Percentiles rank a stretch among this genome's conserved stretches.
phyloP scores from a whole-genome alignment of 2,888 invertebrate species.

The Parnassius orleans region DNA sequence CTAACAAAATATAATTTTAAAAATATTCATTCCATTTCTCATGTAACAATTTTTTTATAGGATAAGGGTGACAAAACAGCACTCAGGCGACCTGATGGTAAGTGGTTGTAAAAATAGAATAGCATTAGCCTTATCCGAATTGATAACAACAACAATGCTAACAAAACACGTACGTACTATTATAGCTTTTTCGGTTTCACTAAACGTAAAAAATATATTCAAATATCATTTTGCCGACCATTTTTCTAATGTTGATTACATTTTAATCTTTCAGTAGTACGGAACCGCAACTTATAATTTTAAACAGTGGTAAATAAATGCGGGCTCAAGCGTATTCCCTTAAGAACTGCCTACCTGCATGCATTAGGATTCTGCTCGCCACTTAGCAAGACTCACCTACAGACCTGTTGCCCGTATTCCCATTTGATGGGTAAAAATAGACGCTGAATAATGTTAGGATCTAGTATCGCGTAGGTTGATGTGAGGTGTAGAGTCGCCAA shows the following conservation, averaged over 20 bases:
- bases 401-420: slow-evolving; percentile 80
- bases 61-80: too few relatives aligned
- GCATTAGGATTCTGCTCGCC: slow-evolving; percentile 70
- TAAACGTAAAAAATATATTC: too few relatives aligned
- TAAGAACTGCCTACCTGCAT: slow-evolving; percentile 62
- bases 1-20: too few relatives aligned
- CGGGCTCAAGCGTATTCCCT: slow-evolving; percentile 41
- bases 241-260: slow-evolving; percentile 18
- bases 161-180: too few relatives aligned
- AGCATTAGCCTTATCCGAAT: too few relatives aligned
- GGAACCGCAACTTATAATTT: slow-evolving; percentile 23
- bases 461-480: slow-evolving; percentile 46
- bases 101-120: too few relatives aligned
- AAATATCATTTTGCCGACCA: too few relatives aligned
- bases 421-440: slow-evolving; percentile 71
- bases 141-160: too few relatives aligned
- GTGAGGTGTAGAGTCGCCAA: slow-evolving; percentile 43
- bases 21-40: too few relatives aligned
- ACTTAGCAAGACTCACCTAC: slow-evolving; percentile 72
- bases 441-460: slow-evolving; percentile 70
- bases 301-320: slow-evolving; percentile 30
- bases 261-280: slow-evolving; percentile 9
- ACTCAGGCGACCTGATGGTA: too few relatives aligned
- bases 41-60: too few relatives aligned
- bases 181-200: too few relatives aligned